Base-by-base conservation (phyloP, 2,888 invertebrate species). In the Eudemis profundana region DNA sequence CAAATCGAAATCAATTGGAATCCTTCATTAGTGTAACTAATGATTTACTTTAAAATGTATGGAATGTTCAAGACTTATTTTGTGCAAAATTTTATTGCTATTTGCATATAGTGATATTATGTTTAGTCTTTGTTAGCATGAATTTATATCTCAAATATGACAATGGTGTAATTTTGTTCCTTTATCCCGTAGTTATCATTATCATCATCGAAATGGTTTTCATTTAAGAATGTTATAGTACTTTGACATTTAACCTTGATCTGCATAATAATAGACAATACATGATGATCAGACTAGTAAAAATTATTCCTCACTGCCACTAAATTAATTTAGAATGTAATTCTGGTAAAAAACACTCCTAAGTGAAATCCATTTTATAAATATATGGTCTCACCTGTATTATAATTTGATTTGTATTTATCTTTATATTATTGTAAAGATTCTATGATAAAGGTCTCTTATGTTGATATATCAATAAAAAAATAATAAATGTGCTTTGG, bases 391-490 rank as follows among this genome's bases (percentile, higher is more conserved):
- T 90, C 90, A 90, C 80, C 86, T 89, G 85, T 90, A 89, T 84
- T 74, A 89, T 90, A 86, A 86, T 89, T 89, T 88, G 83, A 87
- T 79, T 85, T 86, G 83, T 89, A 88, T 86, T 86, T 89, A 87
- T 84, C 85, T 85, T 86, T 83, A 67, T 69, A 71, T 72, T 85
- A 86, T 84, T 83, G 84, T 79, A 78, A 85, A 88, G 83, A 87
- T 86, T 86, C 78, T 89, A 88, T 86, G 79, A 82, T 87, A 88
- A 84, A 89, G 78, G 84, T 87, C 82, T 87, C 84, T 86, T 89
- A 88, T 82, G 84, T 90, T 90, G 83, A 88, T 81, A 85, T 87
- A 85, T 87, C 86, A 89, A 86, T 90, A 90, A 89, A 88, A n/a
- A 77, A 81, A 79, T 83, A 81, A 82, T 84, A 83, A 82, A 82